Conservation (phyloP, 2,113 vertebrate genomes). For the Alectura lathami region DNA sequence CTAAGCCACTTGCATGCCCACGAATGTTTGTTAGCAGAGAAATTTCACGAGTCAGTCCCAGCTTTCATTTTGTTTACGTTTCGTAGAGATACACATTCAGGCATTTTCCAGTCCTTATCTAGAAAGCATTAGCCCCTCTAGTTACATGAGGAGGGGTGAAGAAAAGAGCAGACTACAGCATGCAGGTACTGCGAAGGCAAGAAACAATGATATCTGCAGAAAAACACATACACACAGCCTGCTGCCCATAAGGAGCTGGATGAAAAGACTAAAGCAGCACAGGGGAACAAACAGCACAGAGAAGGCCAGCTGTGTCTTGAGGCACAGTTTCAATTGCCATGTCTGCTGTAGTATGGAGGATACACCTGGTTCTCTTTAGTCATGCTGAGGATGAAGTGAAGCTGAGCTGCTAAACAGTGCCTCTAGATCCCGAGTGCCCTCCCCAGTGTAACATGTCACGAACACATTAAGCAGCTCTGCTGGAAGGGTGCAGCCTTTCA, state of each 20-base stretch:
- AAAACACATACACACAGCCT: conserved; percentile 18
- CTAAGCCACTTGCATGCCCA: not conserved
- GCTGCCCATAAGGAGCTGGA: not conserved
- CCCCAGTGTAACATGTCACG: not conserved
- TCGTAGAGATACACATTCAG: not conserved
- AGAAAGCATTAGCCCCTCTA: not conserved
- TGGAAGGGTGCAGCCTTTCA: not conserved
- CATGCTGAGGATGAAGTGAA: conserved; percentile 2
- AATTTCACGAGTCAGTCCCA: not conserved
- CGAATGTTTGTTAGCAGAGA: not conserved
- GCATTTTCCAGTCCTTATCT: not conserved
- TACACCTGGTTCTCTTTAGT: conserved; percentile 34
- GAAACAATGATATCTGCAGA: not conserved
- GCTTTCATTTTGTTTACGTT: conserved; percentile 2
- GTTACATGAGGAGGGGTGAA: not conserved
- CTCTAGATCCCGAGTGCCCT: not conserved
- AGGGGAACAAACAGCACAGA: not conserved
- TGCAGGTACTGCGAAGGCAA: not conserved
- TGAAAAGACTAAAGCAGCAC: conserved; percentile 7
- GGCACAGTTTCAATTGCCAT: not conserved
- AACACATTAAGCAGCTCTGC: not conserved
- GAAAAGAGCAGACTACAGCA: conserved; percentile 11
- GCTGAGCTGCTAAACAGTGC: not conserved
- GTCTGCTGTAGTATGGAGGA: not conserved
- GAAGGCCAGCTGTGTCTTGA: conserved; percentile 32